Conservation (phyloP, 2,797 vertebrate species). For the Basileuterus tristriatus region DNA sequence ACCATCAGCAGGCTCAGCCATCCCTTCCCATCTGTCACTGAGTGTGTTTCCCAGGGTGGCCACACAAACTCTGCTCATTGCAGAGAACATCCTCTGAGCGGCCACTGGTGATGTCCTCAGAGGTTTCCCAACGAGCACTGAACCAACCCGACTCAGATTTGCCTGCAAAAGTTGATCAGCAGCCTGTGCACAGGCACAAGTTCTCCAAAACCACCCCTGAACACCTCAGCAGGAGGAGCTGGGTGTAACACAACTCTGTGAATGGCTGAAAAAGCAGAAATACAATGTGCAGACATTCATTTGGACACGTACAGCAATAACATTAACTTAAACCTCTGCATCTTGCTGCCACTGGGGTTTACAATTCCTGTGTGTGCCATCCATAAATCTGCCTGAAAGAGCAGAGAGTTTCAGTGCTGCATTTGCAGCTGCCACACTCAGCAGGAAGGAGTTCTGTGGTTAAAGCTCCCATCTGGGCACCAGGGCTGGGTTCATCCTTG, state of each 20-base stretch:
- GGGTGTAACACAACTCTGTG: not conserved
- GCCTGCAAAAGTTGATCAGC: not conserved
- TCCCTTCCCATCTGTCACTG: not conserved
- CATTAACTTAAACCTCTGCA: not conserved
- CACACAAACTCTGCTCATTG: not conserved
- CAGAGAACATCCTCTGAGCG: not conserved
- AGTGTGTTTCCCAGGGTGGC: not conserved
- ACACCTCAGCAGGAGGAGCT: not conserved
- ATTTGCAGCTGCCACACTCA: not conserved
- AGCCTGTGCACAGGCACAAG: not conserved
- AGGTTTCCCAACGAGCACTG: not conserved
- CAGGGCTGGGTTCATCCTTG: not conserved
- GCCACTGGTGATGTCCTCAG: not conserved
- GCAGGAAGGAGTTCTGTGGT: constrained; percentile 2
- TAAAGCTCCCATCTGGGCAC: not conserved
- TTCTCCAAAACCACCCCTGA: not conserved
- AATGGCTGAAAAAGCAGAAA: not conserved
- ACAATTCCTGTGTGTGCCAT: not conserved
- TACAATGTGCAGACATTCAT: not conserved
- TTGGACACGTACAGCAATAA: not conserved
- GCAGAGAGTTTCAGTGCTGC: not conserved
- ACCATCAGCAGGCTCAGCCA: not conserved
- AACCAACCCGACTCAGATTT: not conserved
- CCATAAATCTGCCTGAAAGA: not conserved
- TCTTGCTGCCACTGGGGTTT: not conserved